Evolutionary conservation across 2,113 vertebrate species (phyloP).

Genomic region (Bettongia penicillata): DNA sequence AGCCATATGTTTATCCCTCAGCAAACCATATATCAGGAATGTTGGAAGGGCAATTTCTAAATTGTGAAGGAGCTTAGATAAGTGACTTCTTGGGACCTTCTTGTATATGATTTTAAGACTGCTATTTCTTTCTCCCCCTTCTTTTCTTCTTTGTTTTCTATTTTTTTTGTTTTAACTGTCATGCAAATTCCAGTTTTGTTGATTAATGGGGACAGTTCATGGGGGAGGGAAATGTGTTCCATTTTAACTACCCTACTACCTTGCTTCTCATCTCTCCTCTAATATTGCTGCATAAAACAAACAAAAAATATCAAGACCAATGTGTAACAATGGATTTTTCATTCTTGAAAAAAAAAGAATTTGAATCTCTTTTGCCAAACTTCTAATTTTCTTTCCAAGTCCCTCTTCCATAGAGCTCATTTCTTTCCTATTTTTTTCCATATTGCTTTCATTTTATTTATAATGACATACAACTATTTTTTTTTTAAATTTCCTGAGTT

Average conservation of each 20-base stretch:
- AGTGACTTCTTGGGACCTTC: neutral
- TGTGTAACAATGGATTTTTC: slow-evolving; percentile 15
- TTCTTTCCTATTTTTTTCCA: too few species aligned
- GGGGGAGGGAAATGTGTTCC: neutral
- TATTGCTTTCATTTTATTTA: neutral
- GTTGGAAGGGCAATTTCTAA: neutral
- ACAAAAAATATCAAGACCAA: slow-evolving; percentile 31
- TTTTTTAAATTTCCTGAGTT: neutral
- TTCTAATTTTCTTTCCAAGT: neutral
- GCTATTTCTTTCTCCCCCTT: neutral
- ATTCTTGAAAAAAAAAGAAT: neutral
- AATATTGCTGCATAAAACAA: slow-evolving; percentile 16
- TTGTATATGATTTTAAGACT: neutral
- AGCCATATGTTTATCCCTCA: neutral
- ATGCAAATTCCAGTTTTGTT: slow-evolving; percentile 20
- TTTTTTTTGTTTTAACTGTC: neutral
- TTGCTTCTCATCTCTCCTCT: neutral
- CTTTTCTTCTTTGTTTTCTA: neutral
- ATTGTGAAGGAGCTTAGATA: neutral
- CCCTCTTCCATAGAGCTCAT: neutral
- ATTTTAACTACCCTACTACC: neutral
- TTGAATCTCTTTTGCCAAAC: neutral
- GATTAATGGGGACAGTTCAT: slow-evolving; percentile 13
- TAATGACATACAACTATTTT: neutral
- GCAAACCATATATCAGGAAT: neutral